Conservation (phyloP, 1,140 invertebrate genomes). For the Macrotrachela quadricornifera region DNA sequence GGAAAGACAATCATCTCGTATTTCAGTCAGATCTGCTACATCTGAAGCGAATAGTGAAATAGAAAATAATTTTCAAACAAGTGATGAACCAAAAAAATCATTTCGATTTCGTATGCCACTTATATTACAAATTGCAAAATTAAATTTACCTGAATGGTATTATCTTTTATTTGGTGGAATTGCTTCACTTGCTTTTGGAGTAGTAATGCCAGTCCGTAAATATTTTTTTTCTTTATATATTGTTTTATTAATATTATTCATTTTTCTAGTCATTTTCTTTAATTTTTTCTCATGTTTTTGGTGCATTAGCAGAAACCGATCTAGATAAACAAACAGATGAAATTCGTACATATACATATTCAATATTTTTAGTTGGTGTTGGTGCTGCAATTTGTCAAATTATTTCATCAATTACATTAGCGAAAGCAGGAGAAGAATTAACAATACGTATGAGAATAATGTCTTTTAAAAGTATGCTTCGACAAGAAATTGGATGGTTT, state of each 20-base stretch:
- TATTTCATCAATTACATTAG: too few species aligned
- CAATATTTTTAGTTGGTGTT: too few species aligned
- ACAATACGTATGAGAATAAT: constrained; percentile 40
- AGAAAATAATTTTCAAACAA: too few species aligned
- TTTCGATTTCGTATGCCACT: constrained; percentile 11
- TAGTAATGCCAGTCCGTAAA: constrained; percentile 39
- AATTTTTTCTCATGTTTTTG: constrained; percentile 40
- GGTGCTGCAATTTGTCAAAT: too few species aligned
- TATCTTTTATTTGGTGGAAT: constrained; percentile 47
- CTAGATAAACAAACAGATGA: constrained; percentile 34
- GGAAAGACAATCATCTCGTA: too few species aligned
- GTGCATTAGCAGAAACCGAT: constrained; percentile 28
- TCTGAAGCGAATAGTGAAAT: too few species aligned
- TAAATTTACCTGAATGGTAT: constrained; percentile 55
- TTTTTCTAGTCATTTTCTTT: constrained; percentile 44
- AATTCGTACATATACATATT: constrained; percentile 18
- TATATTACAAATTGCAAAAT: constrained; percentile 32
- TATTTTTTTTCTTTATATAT: constrained; percentile 36
- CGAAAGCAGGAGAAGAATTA: constrained; percentile 33
- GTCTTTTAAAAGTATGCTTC: constrained; percentile 43
- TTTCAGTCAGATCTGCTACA: too few species aligned
- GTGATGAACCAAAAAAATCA: too few species aligned
- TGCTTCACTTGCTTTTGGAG: constrained; percentile 46
- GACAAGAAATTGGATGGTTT: constrained; percentile 35
- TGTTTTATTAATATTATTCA: constrained; percentile 43